A percentile compares a stretch with the other conserved stretches of the same genome.
Evolutionary conservation across 1,140 invertebrate genomes (phyloP).

Genomic region (Drosophila chauvacae): DNA sequence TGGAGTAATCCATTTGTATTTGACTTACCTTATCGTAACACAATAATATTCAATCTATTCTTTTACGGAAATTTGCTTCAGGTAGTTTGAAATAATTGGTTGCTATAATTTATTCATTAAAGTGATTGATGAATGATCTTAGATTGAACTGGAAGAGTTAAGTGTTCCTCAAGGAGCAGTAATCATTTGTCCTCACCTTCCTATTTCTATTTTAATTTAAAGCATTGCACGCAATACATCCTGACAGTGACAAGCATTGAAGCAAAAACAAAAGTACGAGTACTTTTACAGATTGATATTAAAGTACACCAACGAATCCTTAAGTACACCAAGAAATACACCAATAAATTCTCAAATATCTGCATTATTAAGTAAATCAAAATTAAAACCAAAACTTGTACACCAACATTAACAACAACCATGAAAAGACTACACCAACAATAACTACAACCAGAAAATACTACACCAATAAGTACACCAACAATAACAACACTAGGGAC

Average conservation of each 20-base stretch:
- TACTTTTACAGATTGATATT: too few relatives aligned
- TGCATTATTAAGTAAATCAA: background rate
- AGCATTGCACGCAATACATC: slow-evolving; percentile 50
- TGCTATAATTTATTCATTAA: slow-evolving; percentile 30
- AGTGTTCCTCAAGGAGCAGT: slow-evolving; percentile 5
- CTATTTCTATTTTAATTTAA: slow-evolving; percentile 15
- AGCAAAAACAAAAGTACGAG: too few relatives aligned
- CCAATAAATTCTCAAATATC: too few relatives aligned
- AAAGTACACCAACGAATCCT: background rate
- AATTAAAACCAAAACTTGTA: background rate
- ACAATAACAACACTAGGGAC: slow-evolving; percentile 5
- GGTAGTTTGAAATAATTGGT: background rate
- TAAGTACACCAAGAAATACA: background rate
- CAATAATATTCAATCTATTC: background rate
- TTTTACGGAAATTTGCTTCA: background rate
- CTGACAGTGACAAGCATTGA: slow-evolving; percentile 18
- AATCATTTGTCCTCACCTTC: slow-evolving; percentile 1
- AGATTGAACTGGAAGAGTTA: slow-evolving; percentile 8
- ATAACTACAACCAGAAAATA: slow-evolving; percentile 10
- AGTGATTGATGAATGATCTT: slow-evolving; percentile 30
- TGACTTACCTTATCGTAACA: background rate
- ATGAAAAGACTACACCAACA: slow-evolving; percentile 8
- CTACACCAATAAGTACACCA: slow-evolving; percentile 5
- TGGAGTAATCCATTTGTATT: background rate
- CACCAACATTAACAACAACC: background rate